Percentiles rank a stretch among this genome's conserved stretches.
Evolutionary conservation across 2,888 invertebrate genomes (phyloP).

Genomic region (Parelbella ahira): DNA sequence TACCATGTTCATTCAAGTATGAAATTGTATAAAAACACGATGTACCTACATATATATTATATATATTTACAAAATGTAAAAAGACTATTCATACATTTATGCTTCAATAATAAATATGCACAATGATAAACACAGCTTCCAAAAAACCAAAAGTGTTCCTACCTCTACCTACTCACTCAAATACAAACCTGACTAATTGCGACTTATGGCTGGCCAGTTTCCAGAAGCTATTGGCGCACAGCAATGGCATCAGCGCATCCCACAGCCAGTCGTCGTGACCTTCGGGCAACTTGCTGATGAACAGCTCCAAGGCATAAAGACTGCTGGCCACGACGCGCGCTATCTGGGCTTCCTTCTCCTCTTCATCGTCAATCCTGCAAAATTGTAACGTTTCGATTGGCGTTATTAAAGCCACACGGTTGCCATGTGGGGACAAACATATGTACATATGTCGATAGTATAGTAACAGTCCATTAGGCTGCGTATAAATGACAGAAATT

Average conservation of each 20-base stretch:
- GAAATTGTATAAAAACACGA: too few species aligned
- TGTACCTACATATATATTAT: too few species aligned
- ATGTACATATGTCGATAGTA: too few species aligned
- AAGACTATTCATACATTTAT: too few species aligned
- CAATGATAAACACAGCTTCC: too few species aligned
- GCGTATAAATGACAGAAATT: too few species aligned
- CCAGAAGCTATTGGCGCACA: constrained; percentile 86
- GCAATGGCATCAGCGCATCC: constrained; percentile 73
- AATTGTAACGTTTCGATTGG: background rate
- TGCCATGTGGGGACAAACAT: background rate
- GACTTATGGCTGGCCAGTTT: constrained; percentile 81
- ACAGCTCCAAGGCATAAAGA: constrained; percentile 44
- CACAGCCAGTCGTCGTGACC: constrained; percentile 74
- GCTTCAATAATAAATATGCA: too few species aligned
- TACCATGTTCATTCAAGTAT: too few species aligned
- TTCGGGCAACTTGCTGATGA: constrained; percentile 37
- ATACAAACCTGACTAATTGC: constrained; percentile 39
- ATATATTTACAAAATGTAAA: too few species aligned
- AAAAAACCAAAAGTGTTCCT: too few species aligned
- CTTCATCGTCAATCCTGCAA: constrained; percentile 31
- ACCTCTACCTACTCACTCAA: background rate
- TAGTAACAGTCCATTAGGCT: too few species aligned
- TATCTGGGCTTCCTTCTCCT: constrained; percentile 40
- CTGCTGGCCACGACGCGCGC: constrained; percentile 39
- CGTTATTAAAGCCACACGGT: background rate